Conservation (phyloP, 2,888 invertebrate species). For the Noctua fimbriata region DNA sequence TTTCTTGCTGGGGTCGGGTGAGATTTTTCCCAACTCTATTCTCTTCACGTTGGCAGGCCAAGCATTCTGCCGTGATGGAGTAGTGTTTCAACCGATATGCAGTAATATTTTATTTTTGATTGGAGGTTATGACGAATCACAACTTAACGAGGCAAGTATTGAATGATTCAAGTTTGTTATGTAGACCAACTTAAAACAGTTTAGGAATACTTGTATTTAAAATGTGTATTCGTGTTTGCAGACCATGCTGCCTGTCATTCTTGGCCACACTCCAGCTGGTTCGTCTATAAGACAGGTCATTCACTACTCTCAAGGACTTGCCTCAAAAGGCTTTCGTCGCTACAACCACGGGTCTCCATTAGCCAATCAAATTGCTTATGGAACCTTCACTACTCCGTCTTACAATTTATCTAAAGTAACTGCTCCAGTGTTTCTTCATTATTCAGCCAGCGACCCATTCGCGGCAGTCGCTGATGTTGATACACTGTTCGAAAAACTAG, state of each 20-base stretch:
- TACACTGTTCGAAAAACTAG: constrained; percentile 87
- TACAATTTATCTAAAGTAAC: constrained; percentile 90
- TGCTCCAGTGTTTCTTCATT: constrained; percentile 92
- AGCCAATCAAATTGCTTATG: constrained; percentile 89
- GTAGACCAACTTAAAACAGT: not conserved
- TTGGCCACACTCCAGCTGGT: constrained; percentile 93
- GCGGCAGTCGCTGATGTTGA: constrained; percentile 90
- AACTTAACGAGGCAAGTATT: constrained; percentile 70
- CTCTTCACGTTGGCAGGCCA: constrained; percentile 87
- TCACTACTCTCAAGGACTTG: constrained; percentile 93
- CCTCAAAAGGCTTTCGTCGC: constrained; percentile 88
- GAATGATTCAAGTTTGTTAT: not conserved
- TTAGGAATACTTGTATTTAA: not conserved
- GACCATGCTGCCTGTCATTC: constrained; percentile 92
- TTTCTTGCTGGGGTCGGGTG: constrained; percentile 89
- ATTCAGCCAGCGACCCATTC: constrained; percentile 92
- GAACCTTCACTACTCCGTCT: constrained; percentile 88
- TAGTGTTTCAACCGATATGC: constrained; percentile 91
- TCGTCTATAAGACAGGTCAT: constrained; percentile 92
- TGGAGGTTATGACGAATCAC: constrained; percentile 90
- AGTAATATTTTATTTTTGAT: constrained; percentile 92
- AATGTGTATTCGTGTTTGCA: constrained; percentile 70
- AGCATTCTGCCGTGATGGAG: constrained; percentile 90
- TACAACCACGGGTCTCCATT: constrained; percentile 89
- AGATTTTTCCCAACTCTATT: constrained; percentile 91